These are phyloP conservation scores for Rhynchonycteris naso DNA, from an alignment of 2,797 vertebrate genomes.

Conservation along the genomic window DNA sequence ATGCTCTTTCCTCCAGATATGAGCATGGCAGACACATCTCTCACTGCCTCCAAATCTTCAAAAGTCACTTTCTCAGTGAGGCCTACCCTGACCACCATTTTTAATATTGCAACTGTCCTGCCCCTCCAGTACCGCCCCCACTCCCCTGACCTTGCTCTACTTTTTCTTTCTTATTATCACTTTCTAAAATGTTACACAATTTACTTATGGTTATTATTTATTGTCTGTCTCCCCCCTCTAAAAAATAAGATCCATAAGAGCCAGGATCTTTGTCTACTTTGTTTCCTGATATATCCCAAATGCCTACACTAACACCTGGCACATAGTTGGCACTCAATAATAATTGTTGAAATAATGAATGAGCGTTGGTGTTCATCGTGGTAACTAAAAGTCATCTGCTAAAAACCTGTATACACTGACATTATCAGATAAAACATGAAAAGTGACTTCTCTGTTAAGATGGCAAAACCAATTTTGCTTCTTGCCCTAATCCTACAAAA, in stretches of 20 bases:
- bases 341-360: neutral
- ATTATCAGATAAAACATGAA: constrained; percentile 29
- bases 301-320: neutral
- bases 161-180: neutral
- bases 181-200: constrained; percentile 3
- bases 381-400: neutral
- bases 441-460: neutral
- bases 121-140: neutral
- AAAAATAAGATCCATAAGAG: constrained; percentile 9
- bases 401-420: neutral
- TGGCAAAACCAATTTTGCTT: constrained; percentile 27
- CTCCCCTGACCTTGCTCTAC: neutral
- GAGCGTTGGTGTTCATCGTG: neutral
- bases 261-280: neutral
- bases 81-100: neutral
- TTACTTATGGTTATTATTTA: neutral
- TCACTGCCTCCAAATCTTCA: constrained; percentile 17
- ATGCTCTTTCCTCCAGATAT: neutral
- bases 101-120: neutral
- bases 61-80: constrained; percentile 10
- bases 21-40: neutral
- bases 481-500: neutral
- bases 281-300: neutral
- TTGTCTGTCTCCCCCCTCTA: neutral
- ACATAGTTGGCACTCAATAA: neutral